A percentile compares a stretch with the other conserved stretches of the same genome.
Evolutionary conservation across 2,888 invertebrate species (phyloP).

Genomic region (Agrochola lota): DNA sequence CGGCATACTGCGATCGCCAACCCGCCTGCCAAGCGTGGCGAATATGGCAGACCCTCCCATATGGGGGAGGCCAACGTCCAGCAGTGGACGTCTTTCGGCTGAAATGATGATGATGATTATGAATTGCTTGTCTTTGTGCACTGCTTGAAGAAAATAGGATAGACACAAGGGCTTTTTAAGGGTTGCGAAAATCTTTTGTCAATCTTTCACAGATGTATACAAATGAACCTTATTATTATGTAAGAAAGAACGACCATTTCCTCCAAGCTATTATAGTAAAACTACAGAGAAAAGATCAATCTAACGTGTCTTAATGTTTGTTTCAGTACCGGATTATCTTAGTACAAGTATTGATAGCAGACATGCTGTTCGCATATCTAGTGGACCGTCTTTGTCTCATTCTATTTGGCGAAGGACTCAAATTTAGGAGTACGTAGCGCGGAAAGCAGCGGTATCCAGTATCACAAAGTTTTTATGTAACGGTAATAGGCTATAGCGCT

Average conservation of each 20-base stretch:
- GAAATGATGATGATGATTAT: too few relatives aligned
- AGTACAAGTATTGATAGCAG: constrained; percentile 95
- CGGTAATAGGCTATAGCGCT: constrained; percentile 48
- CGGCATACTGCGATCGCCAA: too few relatives aligned
- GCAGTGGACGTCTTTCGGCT: too few relatives aligned
- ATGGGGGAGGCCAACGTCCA: too few relatives aligned
- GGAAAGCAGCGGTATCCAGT: constrained; percentile 8
- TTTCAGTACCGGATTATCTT: constrained; percentile 97
- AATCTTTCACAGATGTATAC: background rate
- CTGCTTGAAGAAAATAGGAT: background rate
- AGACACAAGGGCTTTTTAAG: background rate
- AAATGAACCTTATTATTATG: background rate
- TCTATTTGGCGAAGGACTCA: constrained; percentile 95
- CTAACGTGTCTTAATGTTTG: constrained; percentile 57
- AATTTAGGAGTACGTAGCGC: constrained; percentile 72
- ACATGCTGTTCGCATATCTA: constrained; percentile 96
- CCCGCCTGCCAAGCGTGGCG: too few relatives aligned
- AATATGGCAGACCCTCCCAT: too few relatives aligned
- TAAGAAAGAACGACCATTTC: background rate
- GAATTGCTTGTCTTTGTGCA: background rate
- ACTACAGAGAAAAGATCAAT: background rate
- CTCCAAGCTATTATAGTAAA: background rate
- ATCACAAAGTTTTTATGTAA: constrained; percentile 34
- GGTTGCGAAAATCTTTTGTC: background rate
- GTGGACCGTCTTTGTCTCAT: constrained; percentile 96